Base-by-base conservation (phyloP, 53 echinoderm and acorn worm genomes). In the Mesocentrotus franciscanus region DNA sequence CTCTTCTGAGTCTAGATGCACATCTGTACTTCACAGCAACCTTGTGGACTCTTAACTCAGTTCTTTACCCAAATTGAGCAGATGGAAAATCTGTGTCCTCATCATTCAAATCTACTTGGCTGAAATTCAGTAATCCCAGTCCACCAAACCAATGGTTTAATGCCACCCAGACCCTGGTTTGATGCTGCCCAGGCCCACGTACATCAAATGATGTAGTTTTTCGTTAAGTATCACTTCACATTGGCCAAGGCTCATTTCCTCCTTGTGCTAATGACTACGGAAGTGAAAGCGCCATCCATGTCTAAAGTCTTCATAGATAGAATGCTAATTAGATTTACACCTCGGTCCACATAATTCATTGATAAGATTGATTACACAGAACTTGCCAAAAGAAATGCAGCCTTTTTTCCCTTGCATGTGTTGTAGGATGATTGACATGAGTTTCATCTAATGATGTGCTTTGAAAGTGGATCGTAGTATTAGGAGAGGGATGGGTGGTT, bases 271-370 rank as follows among this genome's bases (percentile, higher is more conserved):
- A 90, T 60, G 90, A 60, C 13, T 30, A 60, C 90, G 60, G 60
- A 90, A 29, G 55, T 61, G 32, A 61, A 60, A 60, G 55, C 61
- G 32, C 60, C 59, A 60, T 56, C n/a, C 90, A 12, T 90, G 30
- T 32, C 90, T 61, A 32, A 90, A 85, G 49, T 85, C 55, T 55
- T 56, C 85, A 85, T 55, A 85, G 18, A 49, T 85, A 0, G 6
- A 49, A 4, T 85, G 85, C 55, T 85, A 85, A 85, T 85, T 85
- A 85, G 85, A 85, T 85, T 85, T 85, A 20, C 85, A 85, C 85
- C 34, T 85, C 85, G 15, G 85, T 55, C 55, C 56, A 85, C 14
- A 85, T 85, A 18, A 85, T 85, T 49, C 16, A 76, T 13, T 27
- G 49, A 85, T 85, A 55, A 49, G 56, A 20, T 85, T 56, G 49